Percentiles rank a stretch among this genome's conserved stretches.
These are phyloP conservation scores for Eurystomus glaucurus DNA, from an alignment of 2,797 vertebrate genomes.

Conservation along the genomic window DNA sequence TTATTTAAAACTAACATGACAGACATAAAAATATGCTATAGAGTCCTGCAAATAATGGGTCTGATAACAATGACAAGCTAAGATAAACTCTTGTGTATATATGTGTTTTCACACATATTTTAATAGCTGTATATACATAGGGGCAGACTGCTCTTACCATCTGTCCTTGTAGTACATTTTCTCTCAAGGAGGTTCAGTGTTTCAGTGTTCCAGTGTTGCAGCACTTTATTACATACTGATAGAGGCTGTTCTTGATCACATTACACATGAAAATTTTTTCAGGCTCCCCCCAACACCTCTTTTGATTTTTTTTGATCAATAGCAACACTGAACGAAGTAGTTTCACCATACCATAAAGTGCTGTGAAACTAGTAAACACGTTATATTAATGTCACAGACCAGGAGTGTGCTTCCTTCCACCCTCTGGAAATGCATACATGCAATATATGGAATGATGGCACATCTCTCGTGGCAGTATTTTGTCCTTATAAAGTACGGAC, in stretches of 20 bases:
- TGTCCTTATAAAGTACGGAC: background rate
- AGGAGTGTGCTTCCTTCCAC: background rate
- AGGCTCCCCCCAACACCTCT: background rate
- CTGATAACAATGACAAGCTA: background rate
- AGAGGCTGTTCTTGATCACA: background rate
- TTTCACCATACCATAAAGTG: background rate
- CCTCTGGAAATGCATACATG: background rate
- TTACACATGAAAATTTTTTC: background rate
- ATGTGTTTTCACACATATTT: background rate
- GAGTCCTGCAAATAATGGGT: background rate
- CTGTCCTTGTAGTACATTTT: background rate
- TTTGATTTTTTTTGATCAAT: background rate
- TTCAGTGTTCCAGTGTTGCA: background rate
- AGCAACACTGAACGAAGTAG: background rate
- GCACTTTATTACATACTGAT: background rate
- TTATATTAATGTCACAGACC: background rate
- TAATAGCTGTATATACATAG: background rate
- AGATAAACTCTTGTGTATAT: background rate
- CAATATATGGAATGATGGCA: background rate
- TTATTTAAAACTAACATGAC: conserved; percentile 51
- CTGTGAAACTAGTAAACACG: background rate
- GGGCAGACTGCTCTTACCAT: background rate
- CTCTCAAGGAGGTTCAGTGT: background rate
- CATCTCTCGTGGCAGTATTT: background rate
- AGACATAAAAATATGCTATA: background rate